Evolutionary conservation across 1,140 invertebrate genomes (phyloP).

Genomic region (Laodelphax striatellus): DNA sequence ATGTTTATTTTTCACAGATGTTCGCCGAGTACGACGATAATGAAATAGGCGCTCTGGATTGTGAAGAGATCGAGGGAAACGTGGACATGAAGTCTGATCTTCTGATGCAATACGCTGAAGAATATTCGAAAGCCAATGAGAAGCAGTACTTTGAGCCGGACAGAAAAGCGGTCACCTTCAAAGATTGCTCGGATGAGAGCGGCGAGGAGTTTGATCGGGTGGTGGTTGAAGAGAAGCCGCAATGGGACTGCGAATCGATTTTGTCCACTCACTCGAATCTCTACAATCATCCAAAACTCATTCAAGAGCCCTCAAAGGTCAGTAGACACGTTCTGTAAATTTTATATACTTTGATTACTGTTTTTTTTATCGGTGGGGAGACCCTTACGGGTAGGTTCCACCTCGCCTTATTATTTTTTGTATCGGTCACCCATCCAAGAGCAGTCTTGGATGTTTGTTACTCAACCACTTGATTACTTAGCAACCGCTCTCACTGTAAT

Average conservation of each 20-base stretch:
- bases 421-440: no score
- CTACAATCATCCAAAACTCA: conserved; percentile 84
- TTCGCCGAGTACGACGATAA: conserved; percentile 78
- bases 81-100: conserved; percentile 52
- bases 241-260: conserved; percentile 92
- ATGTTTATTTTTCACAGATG: conserved; percentile 39
- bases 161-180: no score
- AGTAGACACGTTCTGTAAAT: conserved; percentile 3
- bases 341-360: no score
- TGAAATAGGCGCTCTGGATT: conserved; percentile 78
- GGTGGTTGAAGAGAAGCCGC: conserved; percentile 49
- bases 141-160: conserved; percentile 5
- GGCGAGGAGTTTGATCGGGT: conserved; percentile 44
- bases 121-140: conserved; percentile 39
- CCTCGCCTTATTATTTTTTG: no score
- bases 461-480: no score
- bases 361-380: no score
- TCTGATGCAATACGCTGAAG: conserved; percentile 43
- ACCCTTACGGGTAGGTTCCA: no score
- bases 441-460: no score
- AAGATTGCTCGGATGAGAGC: neutral
- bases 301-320: conserved; percentile 62
- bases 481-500: no score
- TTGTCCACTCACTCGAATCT: conserved; percentile 79
- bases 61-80: conserved; percentile 80